Conservation (phyloP, 2,113 vertebrate genomes). For the Neolamprologus sp. region DNA sequence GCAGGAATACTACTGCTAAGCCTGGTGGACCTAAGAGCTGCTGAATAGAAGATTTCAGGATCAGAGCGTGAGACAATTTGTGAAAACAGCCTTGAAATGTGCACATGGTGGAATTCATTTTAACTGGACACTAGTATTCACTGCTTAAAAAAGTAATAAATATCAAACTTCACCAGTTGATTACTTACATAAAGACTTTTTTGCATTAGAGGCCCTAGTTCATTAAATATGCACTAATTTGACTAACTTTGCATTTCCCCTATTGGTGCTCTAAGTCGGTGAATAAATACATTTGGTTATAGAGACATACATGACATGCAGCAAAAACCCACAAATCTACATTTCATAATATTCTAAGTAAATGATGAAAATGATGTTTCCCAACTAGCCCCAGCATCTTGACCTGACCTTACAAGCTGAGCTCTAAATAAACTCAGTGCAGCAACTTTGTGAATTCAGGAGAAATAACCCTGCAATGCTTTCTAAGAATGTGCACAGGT, state of each 20-base stretch:
- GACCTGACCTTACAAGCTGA: background rate
- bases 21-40: fast-evolving
- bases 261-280: background rate
- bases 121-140: background rate
- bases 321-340: background rate
- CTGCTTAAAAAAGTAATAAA: background rate
- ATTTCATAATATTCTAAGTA: background rate
- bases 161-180: background rate
- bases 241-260: background rate
- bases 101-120: background rate
- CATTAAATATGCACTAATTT: background rate
- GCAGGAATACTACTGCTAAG: background rate
- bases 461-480: background rate
- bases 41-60: background rate
- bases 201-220: background rate
- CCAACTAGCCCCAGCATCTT: background rate
- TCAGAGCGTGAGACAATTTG: background rate
- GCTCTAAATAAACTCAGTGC: background rate
- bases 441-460: background rate
- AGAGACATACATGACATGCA: fast-evolving
- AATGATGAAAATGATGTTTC: background rate
- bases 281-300: background rate
- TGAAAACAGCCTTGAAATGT: background rate
- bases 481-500: background rate
- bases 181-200: background rate